These are phyloP conservation scores for Nudaria mundana DNA, from an alignment of 2,888 invertebrate genomes.

Conservation along the genomic window DNA sequence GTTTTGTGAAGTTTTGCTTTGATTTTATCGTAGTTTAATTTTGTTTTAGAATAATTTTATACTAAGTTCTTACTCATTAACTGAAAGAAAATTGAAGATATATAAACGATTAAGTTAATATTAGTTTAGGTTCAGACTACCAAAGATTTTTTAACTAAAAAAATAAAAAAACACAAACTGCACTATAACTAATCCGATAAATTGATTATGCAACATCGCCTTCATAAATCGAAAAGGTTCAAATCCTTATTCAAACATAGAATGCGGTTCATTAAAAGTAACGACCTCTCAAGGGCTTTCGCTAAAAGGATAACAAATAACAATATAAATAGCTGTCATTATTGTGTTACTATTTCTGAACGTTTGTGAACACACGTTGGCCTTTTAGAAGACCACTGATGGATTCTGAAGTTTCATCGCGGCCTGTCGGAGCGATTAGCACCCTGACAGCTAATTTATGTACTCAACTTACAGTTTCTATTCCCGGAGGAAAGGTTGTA, in stretches of 20 bases:
- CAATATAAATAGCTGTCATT: slow-evolving; percentile 61
- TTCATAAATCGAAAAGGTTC: slow-evolving; percentile 34
- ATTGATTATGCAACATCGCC: slow-evolving; percentile 17
- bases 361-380: slow-evolving; percentile 64
- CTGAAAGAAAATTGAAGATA: not conserved
- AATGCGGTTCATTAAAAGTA: slow-evolving; percentile 58
- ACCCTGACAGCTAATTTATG: slow-evolving; percentile 79
- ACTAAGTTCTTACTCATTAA: not conserved
- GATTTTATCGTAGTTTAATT: slow-evolving; percentile 13
- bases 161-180: slow-evolving; percentile 2
- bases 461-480: slow-evolving; percentile 78
- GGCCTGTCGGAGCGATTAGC: slow-evolving; percentile 79
- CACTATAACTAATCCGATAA: slow-evolving; percentile 15
- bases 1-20: not conserved
- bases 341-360: slow-evolving; percentile 68
- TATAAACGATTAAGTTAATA: too few species aligned
- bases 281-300: slow-evolving; percentile 39
- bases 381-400: slow-evolving; percentile 73
- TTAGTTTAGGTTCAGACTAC: too few species aligned
- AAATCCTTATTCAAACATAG: slow-evolving; percentile 50
- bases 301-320: slow-evolving; percentile 72
- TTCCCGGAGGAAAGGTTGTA: slow-evolving; percentile 59
- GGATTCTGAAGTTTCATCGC: slow-evolving; percentile 78
- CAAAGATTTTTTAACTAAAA: too few species aligned
- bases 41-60: not conserved